These are phyloP conservation scores for Eumacrocentrus americanus DNA, from an alignment of 2,888 invertebrate genomes.

Conservation along the genomic window DNA sequence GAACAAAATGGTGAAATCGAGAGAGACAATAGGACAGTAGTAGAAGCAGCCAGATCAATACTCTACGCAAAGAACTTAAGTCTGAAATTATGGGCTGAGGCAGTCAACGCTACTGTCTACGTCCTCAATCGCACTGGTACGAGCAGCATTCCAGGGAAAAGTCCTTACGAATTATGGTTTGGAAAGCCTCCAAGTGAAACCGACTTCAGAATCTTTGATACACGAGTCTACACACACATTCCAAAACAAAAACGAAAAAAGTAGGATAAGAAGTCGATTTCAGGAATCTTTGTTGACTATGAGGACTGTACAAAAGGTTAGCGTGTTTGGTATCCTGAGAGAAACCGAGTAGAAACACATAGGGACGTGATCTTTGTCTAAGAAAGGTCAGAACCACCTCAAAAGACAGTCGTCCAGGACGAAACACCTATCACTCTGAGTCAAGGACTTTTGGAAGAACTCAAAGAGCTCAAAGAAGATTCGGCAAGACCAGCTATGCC, in stretches of 20 bases:
- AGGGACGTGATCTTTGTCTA: conserved; percentile 5
- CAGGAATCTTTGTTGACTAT: conserved; percentile 47
- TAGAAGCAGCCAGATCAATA: conserved; percentile 39
- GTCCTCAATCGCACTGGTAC: conserved; percentile 33
- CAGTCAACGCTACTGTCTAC: conserved; percentile 29
- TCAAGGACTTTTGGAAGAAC: too few relatives aligned
- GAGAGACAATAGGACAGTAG: conserved; percentile 47
- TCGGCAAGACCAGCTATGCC: too few relatives aligned
- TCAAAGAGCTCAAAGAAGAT: too few relatives aligned
- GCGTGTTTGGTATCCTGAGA: neutral
- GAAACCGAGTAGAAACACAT: neutral
- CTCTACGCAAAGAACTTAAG: conserved; percentile 32
- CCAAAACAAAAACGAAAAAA: conserved; percentile 43
- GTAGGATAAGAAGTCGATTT: conserved; percentile 31
- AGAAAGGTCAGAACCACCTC: neutral
- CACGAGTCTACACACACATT: conserved; percentile 46
- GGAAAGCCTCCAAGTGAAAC: conserved; percentile 13
- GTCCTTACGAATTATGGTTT: conserved; percentile 34
- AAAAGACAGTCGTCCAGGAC: too few relatives aligned
- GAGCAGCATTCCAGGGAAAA: conserved; percentile 20
- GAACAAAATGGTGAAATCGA: conserved; percentile 40
- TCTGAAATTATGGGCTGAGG: conserved; percentile 33
- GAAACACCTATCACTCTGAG: too few relatives aligned
- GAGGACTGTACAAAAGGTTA: conserved; percentile 10
- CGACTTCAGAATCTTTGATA: conserved; percentile 33